Base-by-base conservation (phyloP, 1,140 invertebrate genomes). In the Solenopsis fugax region DNA sequence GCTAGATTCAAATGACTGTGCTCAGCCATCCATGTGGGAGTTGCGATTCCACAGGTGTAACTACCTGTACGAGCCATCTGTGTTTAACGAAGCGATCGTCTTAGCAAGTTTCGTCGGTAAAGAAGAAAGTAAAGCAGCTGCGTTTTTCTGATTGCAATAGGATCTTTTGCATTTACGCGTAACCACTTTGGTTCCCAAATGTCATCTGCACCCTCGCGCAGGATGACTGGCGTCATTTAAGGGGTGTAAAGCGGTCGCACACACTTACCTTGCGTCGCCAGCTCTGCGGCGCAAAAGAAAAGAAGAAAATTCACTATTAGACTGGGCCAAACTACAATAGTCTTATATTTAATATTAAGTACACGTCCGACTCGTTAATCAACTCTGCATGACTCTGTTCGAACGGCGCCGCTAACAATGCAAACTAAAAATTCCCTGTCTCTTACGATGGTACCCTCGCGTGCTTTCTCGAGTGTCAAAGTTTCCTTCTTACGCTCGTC, bases 261-360 rank as follows among this genome's bases (percentile, higher is more conserved):
- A 41, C 41, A 94, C 94, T 95, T 95, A 95, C 94, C 94, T 95
- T 93, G 86, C 89, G 90, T 93, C 94, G 94, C 94, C 94, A 95
- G 90, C 91, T 95, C 94, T 95, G 94, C 91, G 94, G 94, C 92
- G 94, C 92, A 91, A 93, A 93, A 93, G 91, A 92, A 92, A 93
- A 92, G 67, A 91, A 92, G 93, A 91, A 91, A 91, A 84, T 58
- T 86, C 60, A 88, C 77, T n/a, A 88, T 91, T 91, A 91, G 89
- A 89, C n/a, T 45, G 58, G 65, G 81, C 75, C 2, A 29, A 56
- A 45, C 21, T 48, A 84, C 29, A 71, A 69, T 0, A 16, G 6
- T 69, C 24, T 50, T 69, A 50, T 50, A 50, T 21, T 69, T 84
- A 82, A 72, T 13, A 50, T 73, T 60, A 73, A 82, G n/a, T 18